Conservation (phyloP, 2,113 vertebrate genomes). For the Tragelaphus imberbis region DNA sequence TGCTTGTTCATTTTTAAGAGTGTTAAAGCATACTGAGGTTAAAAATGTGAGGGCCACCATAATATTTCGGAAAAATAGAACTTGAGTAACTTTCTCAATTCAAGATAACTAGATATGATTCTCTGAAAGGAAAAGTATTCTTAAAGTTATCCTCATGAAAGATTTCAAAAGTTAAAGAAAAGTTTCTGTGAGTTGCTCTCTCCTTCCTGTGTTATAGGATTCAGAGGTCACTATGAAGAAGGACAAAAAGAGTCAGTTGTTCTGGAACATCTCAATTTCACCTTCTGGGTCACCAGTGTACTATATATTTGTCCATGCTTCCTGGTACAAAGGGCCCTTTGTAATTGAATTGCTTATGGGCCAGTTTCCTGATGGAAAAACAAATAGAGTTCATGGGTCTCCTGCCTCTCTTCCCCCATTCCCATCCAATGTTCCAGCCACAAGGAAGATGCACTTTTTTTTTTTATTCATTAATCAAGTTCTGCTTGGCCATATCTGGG, state of each 20-base stretch:
- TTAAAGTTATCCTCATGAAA: neutral
- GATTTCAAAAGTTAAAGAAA: neutral
- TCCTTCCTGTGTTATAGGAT: neutral
- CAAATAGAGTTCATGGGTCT: neutral
- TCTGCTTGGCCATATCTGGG: neutral
- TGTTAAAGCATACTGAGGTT: neutral
- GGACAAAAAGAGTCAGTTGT: neutral
- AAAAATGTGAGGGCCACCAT: neutral
- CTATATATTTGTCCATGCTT: neutral
- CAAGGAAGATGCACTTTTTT: neutral
- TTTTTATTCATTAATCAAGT: neutral
- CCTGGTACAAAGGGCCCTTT: constrained; percentile 16
- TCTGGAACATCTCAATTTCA: neutral
- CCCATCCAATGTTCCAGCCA: neutral
- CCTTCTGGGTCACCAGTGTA: neutral
- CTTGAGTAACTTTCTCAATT: neutral
- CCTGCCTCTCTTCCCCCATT: neutral
- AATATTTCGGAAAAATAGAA: neutral
- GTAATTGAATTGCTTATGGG: neutral
- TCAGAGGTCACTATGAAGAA: neutral
- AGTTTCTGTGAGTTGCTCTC: neutral
- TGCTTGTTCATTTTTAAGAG: neutral
- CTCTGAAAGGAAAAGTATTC: neutral
- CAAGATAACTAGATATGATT: neutral
- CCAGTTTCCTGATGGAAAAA: constrained; percentile 16